Evolutionary conservation across 2,797 vertebrate species (phyloP).

Genomic region (Phalanger gymnotis): DNA sequence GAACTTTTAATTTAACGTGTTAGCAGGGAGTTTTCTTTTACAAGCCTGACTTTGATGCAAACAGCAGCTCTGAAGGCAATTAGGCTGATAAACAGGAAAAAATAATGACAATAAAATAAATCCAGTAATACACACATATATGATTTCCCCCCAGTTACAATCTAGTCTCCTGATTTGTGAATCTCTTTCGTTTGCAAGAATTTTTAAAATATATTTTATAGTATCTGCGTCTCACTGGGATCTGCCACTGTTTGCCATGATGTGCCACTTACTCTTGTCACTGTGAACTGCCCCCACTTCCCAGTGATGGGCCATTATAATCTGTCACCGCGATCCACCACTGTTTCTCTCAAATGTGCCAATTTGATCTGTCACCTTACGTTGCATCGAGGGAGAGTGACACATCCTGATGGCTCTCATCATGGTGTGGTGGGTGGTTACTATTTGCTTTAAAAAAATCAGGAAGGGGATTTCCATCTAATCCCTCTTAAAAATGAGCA

Average conservation of each 20-base stretch:
- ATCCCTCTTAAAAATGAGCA: not conserved
- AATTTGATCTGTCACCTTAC: not conserved
- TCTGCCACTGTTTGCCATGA: not conserved
- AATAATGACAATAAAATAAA: not conserved
- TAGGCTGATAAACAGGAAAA: slow-evolving; percentile 26
- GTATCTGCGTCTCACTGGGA: slow-evolving; percentile 18
- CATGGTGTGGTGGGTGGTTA: not conserved
- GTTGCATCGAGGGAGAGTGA: not conserved
- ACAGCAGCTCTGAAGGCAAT: slow-evolving; percentile 30
- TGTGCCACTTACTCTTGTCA: not conserved
- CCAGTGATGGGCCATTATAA: slow-evolving; percentile 24
- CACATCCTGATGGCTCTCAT: not conserved
- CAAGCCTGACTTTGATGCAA: not conserved
- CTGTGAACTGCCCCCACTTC: not conserved
- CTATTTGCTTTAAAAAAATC: not conserved
- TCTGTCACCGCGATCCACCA: not conserved
- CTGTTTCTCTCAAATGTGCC: slow-evolving; percentile 28
- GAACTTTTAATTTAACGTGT: not conserved
- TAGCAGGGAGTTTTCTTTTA: slow-evolving; percentile 15
- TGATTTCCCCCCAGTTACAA: not conserved
- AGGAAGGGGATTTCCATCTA: not conserved
- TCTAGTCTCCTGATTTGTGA: not conserved
- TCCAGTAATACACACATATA: not conserved
- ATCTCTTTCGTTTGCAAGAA: slow-evolving; percentile 50
- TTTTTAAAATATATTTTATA: slow-evolving; percentile 29